Percentiles rank a stretch among this genome's conserved stretches.
Evolutionary conservation across 2,113 vertebrate genomes (phyloP).

Genomic region (Podarcis raffonei): DNA sequence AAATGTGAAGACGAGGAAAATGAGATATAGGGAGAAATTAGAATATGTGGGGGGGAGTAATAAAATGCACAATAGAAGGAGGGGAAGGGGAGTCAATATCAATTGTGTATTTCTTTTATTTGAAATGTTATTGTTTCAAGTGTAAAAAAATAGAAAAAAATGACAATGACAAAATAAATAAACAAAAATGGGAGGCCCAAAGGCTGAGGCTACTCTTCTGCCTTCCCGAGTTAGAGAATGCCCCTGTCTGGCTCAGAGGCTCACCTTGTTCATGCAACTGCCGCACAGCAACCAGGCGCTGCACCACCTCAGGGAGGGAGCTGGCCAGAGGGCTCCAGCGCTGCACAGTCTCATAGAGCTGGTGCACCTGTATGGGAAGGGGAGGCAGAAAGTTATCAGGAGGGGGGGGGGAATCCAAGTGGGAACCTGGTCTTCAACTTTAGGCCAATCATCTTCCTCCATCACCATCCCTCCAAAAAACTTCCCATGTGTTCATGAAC

Average conservation of each 20-base stretch:
- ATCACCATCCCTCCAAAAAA: too few species aligned
- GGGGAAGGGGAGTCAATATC: background rate
- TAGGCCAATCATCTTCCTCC: background rate
- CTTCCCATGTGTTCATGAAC: background rate
- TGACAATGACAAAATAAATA: too few species aligned
- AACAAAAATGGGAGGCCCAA: too few species aligned
- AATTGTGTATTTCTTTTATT: too few species aligned
- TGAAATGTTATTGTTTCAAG: too few species aligned
- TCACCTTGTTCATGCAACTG: conserved; percentile 93
- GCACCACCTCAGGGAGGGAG: conserved; percentile 87
- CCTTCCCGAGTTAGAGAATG: too few species aligned
- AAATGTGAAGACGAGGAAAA: too few species aligned
- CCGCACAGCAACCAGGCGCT: conserved; percentile 86
- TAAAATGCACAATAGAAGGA: background rate
- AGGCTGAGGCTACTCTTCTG: background rate
- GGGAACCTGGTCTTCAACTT: fast-evolving
- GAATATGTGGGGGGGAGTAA: background rate
- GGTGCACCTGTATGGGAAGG: conserved; percentile 78
- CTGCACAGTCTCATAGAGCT: conserved; percentile 88
- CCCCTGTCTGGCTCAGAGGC: background rate
- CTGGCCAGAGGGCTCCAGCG: conserved; percentile 89
- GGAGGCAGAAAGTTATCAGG: too few species aligned
- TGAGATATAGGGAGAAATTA: too few species aligned
- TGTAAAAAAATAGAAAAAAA: too few species aligned
- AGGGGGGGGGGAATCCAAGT: too few species aligned